phyloP scores from a whole-genome alignment of 2,797 vertebrate species.

The Rachycentron canadum region DNA sequence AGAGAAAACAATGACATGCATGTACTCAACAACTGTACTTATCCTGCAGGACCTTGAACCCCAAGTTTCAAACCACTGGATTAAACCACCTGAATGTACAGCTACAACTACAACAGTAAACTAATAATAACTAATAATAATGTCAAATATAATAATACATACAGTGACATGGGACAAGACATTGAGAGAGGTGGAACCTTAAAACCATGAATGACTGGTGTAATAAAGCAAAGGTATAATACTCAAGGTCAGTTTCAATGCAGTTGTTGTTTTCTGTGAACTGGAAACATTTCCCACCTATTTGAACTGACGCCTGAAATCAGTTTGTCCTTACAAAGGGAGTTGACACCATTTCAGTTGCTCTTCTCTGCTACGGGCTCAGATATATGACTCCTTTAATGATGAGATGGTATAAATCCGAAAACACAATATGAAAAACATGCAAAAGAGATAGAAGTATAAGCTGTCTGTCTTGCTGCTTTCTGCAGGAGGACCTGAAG shows the following conservation, averaged over 20 bases:
- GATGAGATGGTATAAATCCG: neutral
- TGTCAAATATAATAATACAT: too few relatives aligned
- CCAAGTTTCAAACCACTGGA: too few relatives aligned
- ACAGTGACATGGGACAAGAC: too few relatives aligned
- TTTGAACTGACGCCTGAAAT: neutral
- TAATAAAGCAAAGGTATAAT: constrained; percentile 9
- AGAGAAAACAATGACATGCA: neutral
- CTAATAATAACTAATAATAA: too few relatives aligned
- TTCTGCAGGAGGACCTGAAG: constrained; percentile 90
- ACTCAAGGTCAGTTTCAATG: neutral
- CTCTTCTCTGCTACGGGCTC: neutral
- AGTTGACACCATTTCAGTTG: neutral
- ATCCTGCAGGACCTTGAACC: too few relatives aligned
- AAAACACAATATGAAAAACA: constrained; percentile 22
- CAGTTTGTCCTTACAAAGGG: neutral
- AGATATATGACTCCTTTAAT: neutral
- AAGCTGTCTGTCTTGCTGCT: constrained; percentile 20
- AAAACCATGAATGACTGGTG: neutral
- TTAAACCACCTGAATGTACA: too few relatives aligned
- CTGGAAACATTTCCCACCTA: neutral
- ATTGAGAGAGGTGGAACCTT: neutral
- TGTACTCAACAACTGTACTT: too few relatives aligned
- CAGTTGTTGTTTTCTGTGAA: neutral
- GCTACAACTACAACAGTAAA: too few relatives aligned
- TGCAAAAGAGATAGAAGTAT: neutral